A percentile compares a stretch with the other conserved stretches of the same genome.
phyloP scores from a whole-genome alignment of 1,140 invertebrate genomes.

The Platorchestia sp. region DNA sequence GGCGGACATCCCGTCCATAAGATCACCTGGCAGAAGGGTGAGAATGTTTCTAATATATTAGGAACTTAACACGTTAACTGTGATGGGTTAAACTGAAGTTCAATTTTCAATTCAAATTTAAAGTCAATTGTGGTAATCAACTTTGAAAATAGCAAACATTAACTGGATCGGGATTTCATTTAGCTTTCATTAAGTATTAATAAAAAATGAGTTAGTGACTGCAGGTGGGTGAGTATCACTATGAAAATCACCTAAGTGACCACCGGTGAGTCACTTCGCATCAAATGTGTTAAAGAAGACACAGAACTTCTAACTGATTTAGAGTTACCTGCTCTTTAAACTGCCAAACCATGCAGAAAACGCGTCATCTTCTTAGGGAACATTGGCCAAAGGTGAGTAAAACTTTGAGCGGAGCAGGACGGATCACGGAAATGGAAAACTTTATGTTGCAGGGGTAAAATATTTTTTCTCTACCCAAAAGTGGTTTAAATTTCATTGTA shows the following conservation, averaged over 20 bases:
- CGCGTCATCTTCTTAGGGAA: too few species aligned
- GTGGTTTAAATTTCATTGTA: not conserved
- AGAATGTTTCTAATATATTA: not conserved
- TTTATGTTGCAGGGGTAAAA: not conserved
- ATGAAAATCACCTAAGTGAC: too few species aligned
- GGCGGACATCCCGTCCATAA: constrained; percentile 24
- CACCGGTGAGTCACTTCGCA: too few species aligned
- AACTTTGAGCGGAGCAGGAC: not conserved
- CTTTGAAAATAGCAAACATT: too few species aligned
- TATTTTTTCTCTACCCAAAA: not conserved
- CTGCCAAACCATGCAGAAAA: not conserved
- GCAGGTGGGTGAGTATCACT: too few species aligned
- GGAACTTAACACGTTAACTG: too few species aligned
- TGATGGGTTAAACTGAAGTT: too few species aligned
- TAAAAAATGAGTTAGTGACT: not conserved
- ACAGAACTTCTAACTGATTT: not conserved
- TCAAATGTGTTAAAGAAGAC: too few species aligned
- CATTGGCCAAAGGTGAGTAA: not conserved
- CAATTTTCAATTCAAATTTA: too few species aligned
- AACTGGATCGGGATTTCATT: too few species aligned
- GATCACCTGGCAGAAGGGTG: constrained; percentile 45
- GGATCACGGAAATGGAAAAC: not conserved
- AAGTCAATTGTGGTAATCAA: too few species aligned
- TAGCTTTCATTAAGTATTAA: not conserved
- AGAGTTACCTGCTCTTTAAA: not conserved